Conservation (phyloP, 1,140 invertebrate genomes). For the Neodiprion pinetum region DNA sequence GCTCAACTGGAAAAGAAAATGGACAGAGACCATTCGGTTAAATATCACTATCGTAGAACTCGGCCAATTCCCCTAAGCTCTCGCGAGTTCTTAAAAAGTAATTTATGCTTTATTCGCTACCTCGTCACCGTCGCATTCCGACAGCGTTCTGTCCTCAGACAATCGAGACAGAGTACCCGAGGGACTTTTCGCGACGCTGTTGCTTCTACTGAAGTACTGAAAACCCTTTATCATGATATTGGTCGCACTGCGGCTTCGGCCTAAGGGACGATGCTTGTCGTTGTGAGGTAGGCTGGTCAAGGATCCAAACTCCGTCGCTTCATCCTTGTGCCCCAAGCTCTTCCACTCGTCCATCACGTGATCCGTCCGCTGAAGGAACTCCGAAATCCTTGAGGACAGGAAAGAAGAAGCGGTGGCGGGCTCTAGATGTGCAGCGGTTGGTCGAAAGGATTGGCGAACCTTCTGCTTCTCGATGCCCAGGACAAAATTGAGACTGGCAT, state of each 20-base stretch:
- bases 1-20: constrained; percentile 73
- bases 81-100: too few relatives aligned
- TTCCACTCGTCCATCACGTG: constrained; percentile 87
- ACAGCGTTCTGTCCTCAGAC: constrained; percentile 67
- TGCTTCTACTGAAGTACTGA: constrained; percentile 71
- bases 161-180: constrained; percentile 56
- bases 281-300: constrained; percentile 11
- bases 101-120: constrained; percentile 22
- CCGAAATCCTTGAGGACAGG: constrained; percentile 76
- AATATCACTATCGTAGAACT: background rate
- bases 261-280: constrained; percentile 43
- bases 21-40: background rate
- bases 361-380: constrained; percentile 82
- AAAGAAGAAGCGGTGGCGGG: constrained; percentile 77
- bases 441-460: constrained; percentile 71
- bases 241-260: constrained; percentile 74
- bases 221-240: constrained; percentile 83
- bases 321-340: constrained; percentile 67
- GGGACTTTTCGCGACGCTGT: constrained; percentile 57
- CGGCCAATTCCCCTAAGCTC: too few relatives aligned
- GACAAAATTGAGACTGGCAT: constrained; percentile 80
- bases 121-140: constrained; percentile 68
- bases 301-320: constrained; percentile 50
- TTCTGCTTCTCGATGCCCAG: constrained; percentile 74
- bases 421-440: constrained; percentile 76